Evolutionary conservation across 2,888 invertebrate genomes (phyloP).

Genomic region (Acanthoscelides obtectus): DNA sequence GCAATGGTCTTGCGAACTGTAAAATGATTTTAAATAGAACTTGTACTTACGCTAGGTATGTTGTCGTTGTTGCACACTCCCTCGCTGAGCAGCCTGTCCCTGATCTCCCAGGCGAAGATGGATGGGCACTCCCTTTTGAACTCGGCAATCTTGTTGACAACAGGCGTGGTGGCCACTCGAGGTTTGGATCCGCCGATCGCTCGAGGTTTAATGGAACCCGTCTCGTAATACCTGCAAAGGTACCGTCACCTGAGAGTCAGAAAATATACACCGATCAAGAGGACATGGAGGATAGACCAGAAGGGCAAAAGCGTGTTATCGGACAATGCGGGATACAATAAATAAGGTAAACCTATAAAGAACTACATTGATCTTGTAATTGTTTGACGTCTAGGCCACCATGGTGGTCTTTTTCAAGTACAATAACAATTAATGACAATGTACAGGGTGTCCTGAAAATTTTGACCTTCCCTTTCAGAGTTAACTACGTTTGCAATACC

Average conservation of each 20-base stretch:
- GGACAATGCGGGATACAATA: too few relatives aligned
- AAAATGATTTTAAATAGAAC: too few relatives aligned
- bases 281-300: not conserved
- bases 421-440: too few relatives aligned
- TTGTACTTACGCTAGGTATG: slow-evolving; percentile 89
- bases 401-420: too few relatives aligned
- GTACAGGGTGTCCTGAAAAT: too few relatives aligned
- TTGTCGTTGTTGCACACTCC: slow-evolving; percentile 97
- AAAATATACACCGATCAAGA: not conserved
- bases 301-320: too few relatives aligned
- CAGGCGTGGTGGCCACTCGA: slow-evolving; percentile 88
- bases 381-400: too few relatives aligned
- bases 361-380: too few relatives aligned
- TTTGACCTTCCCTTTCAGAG: too few relatives aligned
- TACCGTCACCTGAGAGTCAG: slow-evolving; percentile 19
- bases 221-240: slow-evolving; percentile 87
- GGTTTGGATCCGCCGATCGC: slow-evolving; percentile 98
- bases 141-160: slow-evolving; percentile 92
- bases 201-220: slow-evolving; percentile 93
- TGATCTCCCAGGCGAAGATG: slow-evolving; percentile 98
- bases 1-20: too few relatives aligned
- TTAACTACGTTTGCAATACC: too few relatives aligned
- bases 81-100: slow-evolving; percentile 89
- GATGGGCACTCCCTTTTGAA: slow-evolving; percentile 97
- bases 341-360: too few relatives aligned